phyloP scores from a whole-genome alignment of 2,888 invertebrate species.

The Malthinus seriepunctatus region DNA sequence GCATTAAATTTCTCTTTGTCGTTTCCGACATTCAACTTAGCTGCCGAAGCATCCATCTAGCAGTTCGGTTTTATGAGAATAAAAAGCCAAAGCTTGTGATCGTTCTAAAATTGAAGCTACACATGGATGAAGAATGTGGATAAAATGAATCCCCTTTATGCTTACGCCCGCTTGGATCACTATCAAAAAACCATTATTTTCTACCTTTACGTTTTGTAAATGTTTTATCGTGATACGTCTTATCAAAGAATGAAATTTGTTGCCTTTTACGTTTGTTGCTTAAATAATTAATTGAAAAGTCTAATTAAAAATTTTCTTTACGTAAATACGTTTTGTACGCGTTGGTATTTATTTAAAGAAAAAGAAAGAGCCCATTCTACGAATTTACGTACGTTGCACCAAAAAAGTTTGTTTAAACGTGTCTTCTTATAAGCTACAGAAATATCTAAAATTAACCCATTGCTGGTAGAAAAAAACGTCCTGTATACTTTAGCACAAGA shows the following conservation, averaged over 20 bases:
- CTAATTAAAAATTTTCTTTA: too few relatives aligned
- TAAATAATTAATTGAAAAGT: too few relatives aligned
- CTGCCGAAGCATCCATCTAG: constrained; percentile 20
- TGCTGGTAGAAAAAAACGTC: too few relatives aligned
- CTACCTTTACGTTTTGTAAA: constrained; percentile 1
- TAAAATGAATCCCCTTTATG: constrained; percentile 27
- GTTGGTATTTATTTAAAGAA: too few relatives aligned
- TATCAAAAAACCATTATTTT: not conserved
- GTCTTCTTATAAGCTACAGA: too few relatives aligned
- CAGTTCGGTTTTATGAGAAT: constrained; percentile 28
- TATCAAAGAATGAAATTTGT: constrained; percentile 2
- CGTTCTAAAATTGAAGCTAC: constrained; percentile 28
- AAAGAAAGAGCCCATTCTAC: too few relatives aligned
- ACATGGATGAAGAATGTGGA: constrained; percentile 28
- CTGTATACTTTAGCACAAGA: too few relatives aligned
- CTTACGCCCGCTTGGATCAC: constrained; percentile 20
- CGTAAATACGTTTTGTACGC: too few relatives aligned
- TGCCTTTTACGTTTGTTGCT: not conserved
- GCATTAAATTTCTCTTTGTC: constrained; percentile 21
- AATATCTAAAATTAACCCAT: too few relatives aligned
- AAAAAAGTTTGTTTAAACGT: too few relatives aligned
- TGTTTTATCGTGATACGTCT: not conserved
- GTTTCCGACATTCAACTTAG: constrained; percentile 22
- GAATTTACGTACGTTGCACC: too few relatives aligned
- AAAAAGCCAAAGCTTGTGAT: constrained; percentile 29